Conservation (phyloP, 2,797 vertebrate species). For the Margarornis squamiger region DNA sequence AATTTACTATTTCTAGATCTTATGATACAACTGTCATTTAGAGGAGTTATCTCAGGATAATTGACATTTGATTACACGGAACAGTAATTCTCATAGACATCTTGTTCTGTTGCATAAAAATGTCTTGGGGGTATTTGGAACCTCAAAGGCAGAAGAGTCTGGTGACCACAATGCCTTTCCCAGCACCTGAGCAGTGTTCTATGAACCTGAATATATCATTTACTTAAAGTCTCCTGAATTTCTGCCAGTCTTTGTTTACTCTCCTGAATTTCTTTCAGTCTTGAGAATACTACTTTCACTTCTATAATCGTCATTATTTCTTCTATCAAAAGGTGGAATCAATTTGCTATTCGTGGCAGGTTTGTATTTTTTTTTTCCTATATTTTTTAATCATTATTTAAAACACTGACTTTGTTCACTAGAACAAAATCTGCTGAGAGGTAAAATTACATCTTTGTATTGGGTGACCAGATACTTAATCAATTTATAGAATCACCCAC, state of each 20-base stretch:
- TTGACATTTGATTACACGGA: neutral
- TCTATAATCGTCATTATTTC: neutral
- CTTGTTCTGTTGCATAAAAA: neutral
- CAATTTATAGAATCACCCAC: neutral
- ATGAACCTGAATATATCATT: neutral
- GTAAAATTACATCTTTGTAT: neutral
- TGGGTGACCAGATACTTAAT: neutral
- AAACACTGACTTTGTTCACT: neutral
- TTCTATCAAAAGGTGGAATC: neutral
- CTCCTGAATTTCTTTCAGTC: neutral
- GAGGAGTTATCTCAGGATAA: neutral
- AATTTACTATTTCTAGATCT: conserved; percentile 3
- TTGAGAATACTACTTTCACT: neutral
- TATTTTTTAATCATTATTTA: neutral
- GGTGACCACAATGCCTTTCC: neutral
- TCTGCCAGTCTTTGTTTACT: neutral
- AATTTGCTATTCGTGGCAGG: neutral
- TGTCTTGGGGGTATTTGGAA: neutral
- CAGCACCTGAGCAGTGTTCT: neutral
- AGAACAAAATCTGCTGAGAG: neutral
- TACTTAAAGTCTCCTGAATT: neutral
- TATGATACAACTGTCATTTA: neutral
- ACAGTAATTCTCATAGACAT: neutral
- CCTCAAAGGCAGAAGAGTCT: neutral
- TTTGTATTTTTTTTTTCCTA: no score